phyloP scores from a whole-genome alignment of 1,140 invertebrate species.

The Trachymyrmex septentrionalis region DNA sequence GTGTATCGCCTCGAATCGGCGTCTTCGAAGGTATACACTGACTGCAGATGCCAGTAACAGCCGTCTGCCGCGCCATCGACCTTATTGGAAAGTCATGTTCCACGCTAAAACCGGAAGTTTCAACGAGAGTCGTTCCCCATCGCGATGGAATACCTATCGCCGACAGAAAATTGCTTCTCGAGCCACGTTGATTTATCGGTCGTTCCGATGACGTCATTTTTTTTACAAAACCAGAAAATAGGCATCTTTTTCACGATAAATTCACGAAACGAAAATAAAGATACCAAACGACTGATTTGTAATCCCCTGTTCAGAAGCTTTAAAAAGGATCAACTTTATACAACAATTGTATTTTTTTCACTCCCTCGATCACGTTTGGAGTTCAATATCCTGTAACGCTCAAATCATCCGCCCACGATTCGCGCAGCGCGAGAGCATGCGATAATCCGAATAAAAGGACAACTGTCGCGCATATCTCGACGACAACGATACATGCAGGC shows the following conservation, averaged over 20 bases:
- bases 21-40: constrained; percentile 33
- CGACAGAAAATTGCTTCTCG: background rate
- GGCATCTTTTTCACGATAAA: background rate
- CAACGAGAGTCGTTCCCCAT: constrained; percentile 17
- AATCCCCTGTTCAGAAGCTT: background rate
- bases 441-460: constrained; percentile 54
- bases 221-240: background rate
- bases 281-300: background rate
- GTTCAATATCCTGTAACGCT: constrained; percentile 14
- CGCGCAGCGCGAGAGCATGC: constrained; percentile 29
- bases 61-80: constrained; percentile 62
- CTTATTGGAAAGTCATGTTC: constrained; percentile 85
- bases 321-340: background rate
- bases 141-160: constrained; percentile 16
- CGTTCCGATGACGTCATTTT: background rate
- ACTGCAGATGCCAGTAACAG: constrained; percentile 74
- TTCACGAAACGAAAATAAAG: background rate
- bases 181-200: constrained; percentile 22
- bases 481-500: constrained; percentile 17
- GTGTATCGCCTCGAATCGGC: constrained; percentile 59
- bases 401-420: constrained; percentile 49
- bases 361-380: background rate
- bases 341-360: background rate
- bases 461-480: constrained; percentile 23
- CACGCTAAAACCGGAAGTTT: constrained; percentile 82